Percentiles rank a stretch among this genome's conserved stretches.
Evolutionary conservation across 2,888 invertebrate species (phyloP).

Genomic region (Gisinianus flammeolus): DNA sequence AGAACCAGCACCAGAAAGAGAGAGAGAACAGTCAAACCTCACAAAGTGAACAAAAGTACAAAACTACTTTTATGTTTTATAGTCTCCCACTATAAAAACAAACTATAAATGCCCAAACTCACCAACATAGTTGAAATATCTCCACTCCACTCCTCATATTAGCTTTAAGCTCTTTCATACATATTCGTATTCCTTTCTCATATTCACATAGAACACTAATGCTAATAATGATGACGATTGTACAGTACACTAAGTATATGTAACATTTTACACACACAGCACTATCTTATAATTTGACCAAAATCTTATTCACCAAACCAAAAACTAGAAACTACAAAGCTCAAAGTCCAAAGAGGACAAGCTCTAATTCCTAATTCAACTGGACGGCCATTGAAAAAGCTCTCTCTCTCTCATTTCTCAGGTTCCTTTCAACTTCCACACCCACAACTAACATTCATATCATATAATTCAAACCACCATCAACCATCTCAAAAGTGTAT

Average conservation of each 20-base stretch:
- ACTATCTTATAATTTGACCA: too few species aligned
- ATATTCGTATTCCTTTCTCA: not conserved
- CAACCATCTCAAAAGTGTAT: too few species aligned
- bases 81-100: not conserved
- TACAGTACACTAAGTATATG: too few species aligned
- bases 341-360: too few species aligned
- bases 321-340: too few species aligned
- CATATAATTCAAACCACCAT: too few species aligned
- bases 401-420: not conserved
- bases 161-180: not conserved
- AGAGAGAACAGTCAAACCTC: not conserved
- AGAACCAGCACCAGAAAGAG: not conserved
- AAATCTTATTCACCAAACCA: too few species aligned
- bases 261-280: too few species aligned
- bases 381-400: too few species aligned
- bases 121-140: not conserved
- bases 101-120: not conserved
- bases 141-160: not conserved
- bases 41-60: not conserved
- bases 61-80: not conserved
- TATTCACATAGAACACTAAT: not conserved
- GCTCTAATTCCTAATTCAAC: too few species aligned
- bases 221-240: too few species aligned
- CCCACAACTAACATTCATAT: too few species aligned
- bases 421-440: not conserved